Evolutionary conservation across 2,797 vertebrate species (phyloP).

Genomic region (Enteromius afrohamiltoni): DNA sequence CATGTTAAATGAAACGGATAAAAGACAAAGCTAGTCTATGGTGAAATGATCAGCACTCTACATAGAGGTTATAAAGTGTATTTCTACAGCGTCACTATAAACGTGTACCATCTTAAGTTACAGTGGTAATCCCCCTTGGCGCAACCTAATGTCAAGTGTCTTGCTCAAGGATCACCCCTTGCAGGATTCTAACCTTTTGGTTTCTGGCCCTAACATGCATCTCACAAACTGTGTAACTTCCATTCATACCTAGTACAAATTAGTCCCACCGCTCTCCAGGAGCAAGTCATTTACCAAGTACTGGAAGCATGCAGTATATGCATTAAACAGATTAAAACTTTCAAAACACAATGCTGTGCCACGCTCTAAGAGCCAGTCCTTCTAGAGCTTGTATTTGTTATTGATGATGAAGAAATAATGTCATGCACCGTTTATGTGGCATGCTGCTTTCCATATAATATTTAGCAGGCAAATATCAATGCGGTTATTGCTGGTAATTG

Average conservation of each 20-base stretch:
- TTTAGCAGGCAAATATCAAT: neutral
- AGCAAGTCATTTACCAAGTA: neutral
- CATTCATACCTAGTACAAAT: slow-evolving; percentile 1
- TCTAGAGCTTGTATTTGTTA: neutral
- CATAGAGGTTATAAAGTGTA: neutral
- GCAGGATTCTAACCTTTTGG: neutral
- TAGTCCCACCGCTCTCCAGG: neutral
- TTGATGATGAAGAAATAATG: neutral
- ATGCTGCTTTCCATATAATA: neutral
- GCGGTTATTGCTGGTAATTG: neutral
- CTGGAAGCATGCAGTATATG: neutral
- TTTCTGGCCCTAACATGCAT: neutral
- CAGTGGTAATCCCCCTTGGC: neutral
- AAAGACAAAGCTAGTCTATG: neutral
- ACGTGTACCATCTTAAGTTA: slow-evolving; percentile 8
- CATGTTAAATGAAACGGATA: neutral
- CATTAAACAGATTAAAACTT: slow-evolving; percentile 6
- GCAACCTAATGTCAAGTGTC: neutral
- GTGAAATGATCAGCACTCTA: neutral
- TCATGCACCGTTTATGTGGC: neutral
- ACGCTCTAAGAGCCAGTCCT: neutral
- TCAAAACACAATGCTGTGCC: neutral
- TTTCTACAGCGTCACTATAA: neutral
- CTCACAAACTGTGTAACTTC: neutral
- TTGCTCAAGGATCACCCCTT: slow-evolving; percentile 14